Conservation (phyloP, 1,140 invertebrate genomes). For the Maniola jurtina region DNA sequence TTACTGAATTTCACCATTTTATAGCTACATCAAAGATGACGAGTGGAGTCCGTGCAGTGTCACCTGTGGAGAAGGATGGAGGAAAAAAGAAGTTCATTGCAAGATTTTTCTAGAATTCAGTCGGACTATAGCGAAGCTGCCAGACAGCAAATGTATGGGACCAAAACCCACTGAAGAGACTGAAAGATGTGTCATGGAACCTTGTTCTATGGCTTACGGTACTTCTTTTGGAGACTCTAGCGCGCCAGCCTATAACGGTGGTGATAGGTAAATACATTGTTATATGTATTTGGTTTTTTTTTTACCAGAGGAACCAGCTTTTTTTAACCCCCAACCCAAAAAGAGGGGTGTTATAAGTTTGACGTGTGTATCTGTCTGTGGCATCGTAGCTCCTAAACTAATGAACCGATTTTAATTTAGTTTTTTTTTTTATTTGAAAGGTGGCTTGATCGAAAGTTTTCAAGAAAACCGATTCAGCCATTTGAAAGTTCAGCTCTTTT, state of each 20-base stretch:
- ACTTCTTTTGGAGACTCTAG: constrained; percentile 82
- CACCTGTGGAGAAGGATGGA: constrained; percentile 92
- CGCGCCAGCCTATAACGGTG: constrained; percentile 64
- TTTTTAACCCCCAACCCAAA: background rate
- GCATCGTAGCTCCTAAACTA: no score
- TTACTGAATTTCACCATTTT: background rate
- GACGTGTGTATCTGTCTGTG: no score
- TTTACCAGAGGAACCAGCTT: background rate
- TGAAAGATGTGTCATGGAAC: constrained; percentile 87
- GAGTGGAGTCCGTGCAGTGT: constrained; percentile 94
- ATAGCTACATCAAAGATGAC: constrained; percentile 80
- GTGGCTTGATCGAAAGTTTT: no score
- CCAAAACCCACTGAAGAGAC: constrained; percentile 88
- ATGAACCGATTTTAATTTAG: no score
- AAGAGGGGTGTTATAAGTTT: no score
- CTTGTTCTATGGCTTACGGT: constrained; percentile 84
- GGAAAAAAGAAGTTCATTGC: constrained; percentile 90
- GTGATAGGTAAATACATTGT: constrained; percentile 53
- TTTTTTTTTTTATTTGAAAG: no score
- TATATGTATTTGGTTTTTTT: background rate
- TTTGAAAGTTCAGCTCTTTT: no score
- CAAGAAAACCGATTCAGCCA: no score
- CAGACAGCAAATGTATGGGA: constrained; percentile 92
- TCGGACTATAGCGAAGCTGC: constrained; percentile 89
- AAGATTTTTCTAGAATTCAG: constrained; percentile 97